A percentile compares a stretch with the other conserved stretches of the same genome.
These are phyloP conservation scores for Anabas testudineus DNA, from an alignment of 2,797 vertebrate genomes.

Conservation along the genomic window DNA sequence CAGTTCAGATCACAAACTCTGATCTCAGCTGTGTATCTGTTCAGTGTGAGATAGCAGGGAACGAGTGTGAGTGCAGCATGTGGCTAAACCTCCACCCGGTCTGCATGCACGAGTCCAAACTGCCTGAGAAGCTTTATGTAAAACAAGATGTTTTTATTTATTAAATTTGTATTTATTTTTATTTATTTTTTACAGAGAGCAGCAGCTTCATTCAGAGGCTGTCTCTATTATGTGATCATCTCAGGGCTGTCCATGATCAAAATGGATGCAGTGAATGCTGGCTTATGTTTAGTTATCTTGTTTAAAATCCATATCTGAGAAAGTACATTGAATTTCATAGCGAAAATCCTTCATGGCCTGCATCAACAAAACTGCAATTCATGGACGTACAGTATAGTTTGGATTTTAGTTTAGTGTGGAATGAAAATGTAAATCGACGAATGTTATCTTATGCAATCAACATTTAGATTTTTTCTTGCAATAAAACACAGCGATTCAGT, in stretches of 20 bases:
- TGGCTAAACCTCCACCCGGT: background rate
- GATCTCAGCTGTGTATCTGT: constrained; percentile 37
- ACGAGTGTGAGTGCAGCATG: background rate
- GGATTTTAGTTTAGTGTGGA: constrained; percentile 32
- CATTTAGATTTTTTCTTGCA: constrained; percentile 34
- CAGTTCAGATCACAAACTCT: constrained; percentile 26
- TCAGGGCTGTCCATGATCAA: constrained; percentile 38
- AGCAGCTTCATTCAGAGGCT: constrained; percentile 7
- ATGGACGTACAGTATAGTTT: constrained; percentile 28
- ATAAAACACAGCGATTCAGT: constrained; percentile 29
- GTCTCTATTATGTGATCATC: constrained; percentile 46
- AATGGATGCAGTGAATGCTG: constrained; percentile 37
- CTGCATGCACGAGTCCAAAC: background rate
- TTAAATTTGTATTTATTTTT: too few relatives aligned
- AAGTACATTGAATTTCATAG: constrained; percentile 50
- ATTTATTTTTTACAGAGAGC: constrained; percentile 2
- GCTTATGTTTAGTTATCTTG: constrained; percentile 62
- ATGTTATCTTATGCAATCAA: constrained; percentile 26
- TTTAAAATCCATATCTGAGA: constrained; percentile 51
- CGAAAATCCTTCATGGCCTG: constrained; percentile 19
- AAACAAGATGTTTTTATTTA: constrained; percentile 44
- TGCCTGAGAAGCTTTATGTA: constrained; percentile 43
- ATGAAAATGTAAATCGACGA: constrained; percentile 46
- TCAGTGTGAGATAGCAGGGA: background rate
- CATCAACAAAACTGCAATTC: constrained; percentile 45